Evolutionary conservation across 2,797 vertebrate genomes (phyloP), one percentile per base, ranked within the genome.

Genomic region (Nannoperca obscura): DNA sequence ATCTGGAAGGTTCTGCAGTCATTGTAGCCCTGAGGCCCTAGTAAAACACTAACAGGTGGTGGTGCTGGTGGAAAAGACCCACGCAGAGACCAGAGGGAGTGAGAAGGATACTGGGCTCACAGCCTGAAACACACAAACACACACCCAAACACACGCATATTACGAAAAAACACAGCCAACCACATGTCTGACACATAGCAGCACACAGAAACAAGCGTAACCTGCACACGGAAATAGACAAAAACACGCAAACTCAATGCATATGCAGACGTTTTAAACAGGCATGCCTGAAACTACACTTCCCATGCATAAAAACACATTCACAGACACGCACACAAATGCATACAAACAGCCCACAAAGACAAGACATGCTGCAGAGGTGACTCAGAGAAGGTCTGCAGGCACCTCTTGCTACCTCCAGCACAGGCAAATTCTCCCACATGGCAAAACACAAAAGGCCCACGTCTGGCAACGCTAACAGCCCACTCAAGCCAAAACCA

Each of bases 41-140:
- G 86, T 92, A 95, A 94, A 94, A 91, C 87, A 91, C 89, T 91
- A 92, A 94, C 93, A 94, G 93, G 92, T 94, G 92, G 88, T 80
- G 80, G 78, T 68, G 74, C 82, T 89, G 87, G 87, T 92, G 84
- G 88, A 91, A 93, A 90, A 93, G 93, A 93, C 94, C 93, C 91
- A 94, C 91, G 85, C 93, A 83, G 87, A 92, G 94, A 93, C 90
- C 81, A 92, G 93, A 93, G 90, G 88, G 91, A 92, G 82, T 71
- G 80, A 88, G 90, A 87, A 83, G 72, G 90, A 91, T 85, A 89
- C 89, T 91, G 88, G 90, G 89, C 87, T 86, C 65, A 11, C 71
- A 83, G 91, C 90, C 91, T 88, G 84, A 89, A 63, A 69, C 61
- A 80, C 78, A 90, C 83, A 90, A 78, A 88, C 84, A 81, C 74